Conservation (phyloP, 2,797 vertebrate species). For the Chelon labrosus region DNA sequence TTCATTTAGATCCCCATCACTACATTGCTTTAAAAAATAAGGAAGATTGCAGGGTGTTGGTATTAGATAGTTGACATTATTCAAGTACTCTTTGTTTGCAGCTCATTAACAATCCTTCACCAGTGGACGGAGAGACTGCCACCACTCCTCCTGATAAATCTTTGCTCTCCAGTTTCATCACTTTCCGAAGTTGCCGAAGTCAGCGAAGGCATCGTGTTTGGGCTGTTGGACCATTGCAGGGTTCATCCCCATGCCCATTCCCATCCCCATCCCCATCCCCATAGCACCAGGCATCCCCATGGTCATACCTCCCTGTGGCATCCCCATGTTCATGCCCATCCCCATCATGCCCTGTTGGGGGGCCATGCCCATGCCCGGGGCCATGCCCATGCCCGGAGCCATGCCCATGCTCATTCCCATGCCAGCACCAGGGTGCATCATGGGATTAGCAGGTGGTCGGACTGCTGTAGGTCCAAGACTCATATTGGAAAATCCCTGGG, state of each 20-base stretch:
- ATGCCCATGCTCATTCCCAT: slow-evolving; percentile 86
- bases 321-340: slow-evolving; percentile 85
- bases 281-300: slow-evolving; percentile 87
- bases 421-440: slow-evolving; percentile 88
- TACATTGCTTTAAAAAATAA: slow-evolving; percentile 46
- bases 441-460: slow-evolving; percentile 81
- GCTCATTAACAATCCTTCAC: slow-evolving; percentile 84
- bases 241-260: slow-evolving; percentile 81
- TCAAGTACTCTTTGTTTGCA: slow-evolving; percentile 89
- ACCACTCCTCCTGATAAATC: slow-evolving; percentile 78
- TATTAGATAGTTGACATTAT: slow-evolving; percentile 81
- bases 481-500: slow-evolving; percentile 93
- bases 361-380: slow-evolving; percentile 81
- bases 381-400: slow-evolving; percentile 83
- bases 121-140: slow-evolving; percentile 68
- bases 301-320: slow-evolving; percentile 73
- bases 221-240: slow-evolving; percentile 87
- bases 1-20: slow-evolving; percentile 69
- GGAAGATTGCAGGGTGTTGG: slow-evolving; percentile 72
- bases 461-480: slow-evolving; percentile 87
- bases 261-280: slow-evolving; percentile 79
- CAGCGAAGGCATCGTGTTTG: slow-evolving; percentile 98
- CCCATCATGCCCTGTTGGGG: slow-evolving; percentile 81
- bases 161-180: slow-evolving; percentile 82
- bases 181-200: slow-evolving; percentile 99